These are phyloP conservation scores for Hermaeophaga mercurialis DNA, from an alignment of 2,888 invertebrate species.

Conservation along the genomic window DNA sequence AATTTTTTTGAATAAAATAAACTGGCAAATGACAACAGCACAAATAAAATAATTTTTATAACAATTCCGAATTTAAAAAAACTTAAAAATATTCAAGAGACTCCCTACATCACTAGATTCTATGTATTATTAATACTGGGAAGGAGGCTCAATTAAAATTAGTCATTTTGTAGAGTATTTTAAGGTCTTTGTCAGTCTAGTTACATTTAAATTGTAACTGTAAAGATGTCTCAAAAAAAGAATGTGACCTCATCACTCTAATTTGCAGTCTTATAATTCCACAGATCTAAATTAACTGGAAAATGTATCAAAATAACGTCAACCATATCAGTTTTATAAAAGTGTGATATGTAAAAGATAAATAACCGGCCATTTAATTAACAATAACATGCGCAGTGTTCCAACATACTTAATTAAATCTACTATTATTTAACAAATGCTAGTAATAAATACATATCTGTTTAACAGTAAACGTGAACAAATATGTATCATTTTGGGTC, in stretches of 20 bases:
- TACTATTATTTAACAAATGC: no score
- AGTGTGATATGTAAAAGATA: no score
- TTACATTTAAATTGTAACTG: conserved; percentile 17
- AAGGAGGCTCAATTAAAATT: conserved; percentile 22
- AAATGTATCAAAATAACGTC: conserved; percentile 12
- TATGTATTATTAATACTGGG: conserved; percentile 22
- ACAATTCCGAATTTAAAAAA: not conserved
- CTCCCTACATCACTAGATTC: conserved; percentile 22
- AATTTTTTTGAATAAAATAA: no score
- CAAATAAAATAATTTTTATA: not conserved
- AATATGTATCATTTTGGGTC: no score
- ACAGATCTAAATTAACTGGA: conserved; percentile 24
- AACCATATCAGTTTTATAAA: no score
- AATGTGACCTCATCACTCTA: conserved; percentile 14
- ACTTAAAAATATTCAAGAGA: conserved; percentile 5
- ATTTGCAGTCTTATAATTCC: conserved; percentile 23
- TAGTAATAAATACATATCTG: no score
- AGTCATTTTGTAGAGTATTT: conserved; percentile 15
- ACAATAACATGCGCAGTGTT: no score
- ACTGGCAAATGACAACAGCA: no score
- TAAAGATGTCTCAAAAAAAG: conserved; percentile 26
- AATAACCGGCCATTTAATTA: no score
- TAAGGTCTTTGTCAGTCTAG: conserved; percentile 19
- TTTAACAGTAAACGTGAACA: no score
- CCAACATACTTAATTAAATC: no score